These are phyloP conservation scores for Oscheius sp. DNA, from an alignment of 2,888 invertebrate species.

Conservation along the genomic window DNA sequence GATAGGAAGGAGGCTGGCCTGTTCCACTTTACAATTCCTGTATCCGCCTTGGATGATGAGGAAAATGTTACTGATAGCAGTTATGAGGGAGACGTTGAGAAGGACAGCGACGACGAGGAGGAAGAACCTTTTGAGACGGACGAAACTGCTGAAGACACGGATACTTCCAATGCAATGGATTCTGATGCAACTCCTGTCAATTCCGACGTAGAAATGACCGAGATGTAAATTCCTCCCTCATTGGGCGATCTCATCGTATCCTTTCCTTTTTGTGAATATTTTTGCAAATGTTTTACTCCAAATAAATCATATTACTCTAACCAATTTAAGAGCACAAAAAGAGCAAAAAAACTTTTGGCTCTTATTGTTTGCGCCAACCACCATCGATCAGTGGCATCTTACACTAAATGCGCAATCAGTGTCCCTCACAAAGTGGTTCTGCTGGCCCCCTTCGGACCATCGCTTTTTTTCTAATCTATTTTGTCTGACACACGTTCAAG, in stretches of 20 bases:
- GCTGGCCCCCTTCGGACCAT: background rate
- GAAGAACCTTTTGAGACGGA: too few relatives aligned
- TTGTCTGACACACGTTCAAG: background rate
- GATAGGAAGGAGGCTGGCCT: background rate
- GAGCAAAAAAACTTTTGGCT: constrained; percentile 3
- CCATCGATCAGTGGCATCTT: constrained; percentile 34
- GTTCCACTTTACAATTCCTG: background rate
- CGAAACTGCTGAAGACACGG: too few relatives aligned
- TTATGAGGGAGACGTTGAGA: constrained; percentile 1
- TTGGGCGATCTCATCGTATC: background rate
- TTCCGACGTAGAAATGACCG: too few relatives aligned
- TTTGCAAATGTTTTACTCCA: background rate
- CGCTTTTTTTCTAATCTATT: constrained; percentile 3
- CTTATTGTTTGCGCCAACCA: constrained; percentile 32
- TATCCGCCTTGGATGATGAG: background rate
- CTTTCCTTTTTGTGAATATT: background rate
- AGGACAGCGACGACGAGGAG: background rate
- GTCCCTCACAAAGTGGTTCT: constrained; percentile 28
- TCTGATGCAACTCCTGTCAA: too few relatives aligned
- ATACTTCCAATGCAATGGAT: too few relatives aligned
- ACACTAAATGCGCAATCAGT: constrained; percentile 36
- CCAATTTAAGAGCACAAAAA: background rate
- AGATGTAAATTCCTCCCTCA: background rate
- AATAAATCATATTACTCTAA: background rate
- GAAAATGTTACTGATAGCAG: background rate